Evolutionary conservation across 2,888 invertebrate species (phyloP).

Genomic region (Orchesellides sinensis): DNA sequence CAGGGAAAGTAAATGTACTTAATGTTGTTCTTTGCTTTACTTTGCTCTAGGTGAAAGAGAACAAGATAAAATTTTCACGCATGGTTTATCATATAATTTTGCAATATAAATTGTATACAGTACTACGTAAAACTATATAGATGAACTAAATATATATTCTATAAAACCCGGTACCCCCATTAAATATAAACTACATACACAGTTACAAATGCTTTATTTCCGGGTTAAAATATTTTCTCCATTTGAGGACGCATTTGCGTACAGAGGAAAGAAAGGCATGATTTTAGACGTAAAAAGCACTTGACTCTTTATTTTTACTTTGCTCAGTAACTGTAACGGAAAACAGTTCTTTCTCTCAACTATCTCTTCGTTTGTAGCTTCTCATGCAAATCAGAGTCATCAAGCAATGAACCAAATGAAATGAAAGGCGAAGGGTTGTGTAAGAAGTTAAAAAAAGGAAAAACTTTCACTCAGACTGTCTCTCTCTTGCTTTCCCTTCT

Average conservation of each 20-base stretch:
- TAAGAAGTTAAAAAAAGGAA: not conserved
- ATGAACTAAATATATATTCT: too few species aligned
- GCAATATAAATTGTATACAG: too few species aligned
- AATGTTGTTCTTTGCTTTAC: not conserved
- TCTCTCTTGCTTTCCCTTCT: not conserved
- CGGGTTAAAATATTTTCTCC: too few species aligned
- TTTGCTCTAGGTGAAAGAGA: not conserved
- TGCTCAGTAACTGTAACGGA: too few species aligned
- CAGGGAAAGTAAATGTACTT: constrained; percentile 8
- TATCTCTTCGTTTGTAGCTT: not conserved
- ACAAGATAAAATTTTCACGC: not conserved
- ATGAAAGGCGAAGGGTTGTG: constrained; percentile 21
- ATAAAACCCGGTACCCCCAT: too few species aligned
- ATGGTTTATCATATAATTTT: not conserved
- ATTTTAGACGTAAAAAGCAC: too few species aligned
- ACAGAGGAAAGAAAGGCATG: too few species aligned
- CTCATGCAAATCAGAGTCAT: constrained; percentile 59
- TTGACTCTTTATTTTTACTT: too few species aligned
- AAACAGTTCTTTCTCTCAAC: constrained; percentile 8
- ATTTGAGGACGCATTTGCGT: too few species aligned
- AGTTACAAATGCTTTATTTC: too few species aligned
- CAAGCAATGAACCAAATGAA: constrained; percentile 39
- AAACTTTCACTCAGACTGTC: not conserved
- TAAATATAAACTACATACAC: too few species aligned
- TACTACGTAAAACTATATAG: too few species aligned